phyloP scores from a whole-genome alignment of 2,113 vertebrate species.

The Osmerus eperlanus region DNA sequence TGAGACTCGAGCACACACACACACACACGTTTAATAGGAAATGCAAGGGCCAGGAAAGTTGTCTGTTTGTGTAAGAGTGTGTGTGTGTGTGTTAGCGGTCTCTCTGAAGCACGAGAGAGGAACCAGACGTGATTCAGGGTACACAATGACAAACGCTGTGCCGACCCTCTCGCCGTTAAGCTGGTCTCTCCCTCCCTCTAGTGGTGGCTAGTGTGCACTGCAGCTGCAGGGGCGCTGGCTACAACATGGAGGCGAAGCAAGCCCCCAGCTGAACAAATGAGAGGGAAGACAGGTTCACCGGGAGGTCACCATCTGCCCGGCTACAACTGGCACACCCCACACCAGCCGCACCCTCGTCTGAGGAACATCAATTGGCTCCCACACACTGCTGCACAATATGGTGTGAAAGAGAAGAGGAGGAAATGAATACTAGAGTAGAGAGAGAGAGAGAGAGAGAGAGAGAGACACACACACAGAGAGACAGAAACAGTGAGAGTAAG shows the following conservation, averaged over 20 bases:
- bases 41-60: conserved; percentile 30
- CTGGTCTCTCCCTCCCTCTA: conserved; percentile 53
- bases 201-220: conserved; percentile 33
- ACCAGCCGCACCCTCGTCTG: conserved; percentile 74
- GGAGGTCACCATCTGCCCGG: conserved; percentile 89
- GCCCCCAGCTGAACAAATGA: conserved; percentile 88
- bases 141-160: conserved; percentile 41
- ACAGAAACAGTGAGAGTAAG: background rate
- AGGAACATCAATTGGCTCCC: conserved; percentile 63
- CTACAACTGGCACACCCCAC: conserved; percentile 80
- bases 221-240: background rate
- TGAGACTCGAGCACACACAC: conserved; percentile 81
- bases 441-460: conserved; percentile 23
- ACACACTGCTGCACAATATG: conserved; percentile 66
- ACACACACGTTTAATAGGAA: conserved; percentile 7
- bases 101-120: too few species aligned
- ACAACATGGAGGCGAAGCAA: conserved; percentile 72
- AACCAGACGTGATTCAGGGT: too few species aligned
- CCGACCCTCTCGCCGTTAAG: background rate
- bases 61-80: conserved; percentile 53
- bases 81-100: conserved; percentile 29
- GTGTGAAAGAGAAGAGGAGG: conserved; percentile 34
- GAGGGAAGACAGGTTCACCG: conserved; percentile 80
- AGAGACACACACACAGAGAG: background rate
- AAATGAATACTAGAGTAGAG: conserved; percentile 36